These are phyloP conservation scores for Leucophenga maculata DNA, from an alignment of 2,888 invertebrate genomes.

Conservation along the genomic window DNA sequence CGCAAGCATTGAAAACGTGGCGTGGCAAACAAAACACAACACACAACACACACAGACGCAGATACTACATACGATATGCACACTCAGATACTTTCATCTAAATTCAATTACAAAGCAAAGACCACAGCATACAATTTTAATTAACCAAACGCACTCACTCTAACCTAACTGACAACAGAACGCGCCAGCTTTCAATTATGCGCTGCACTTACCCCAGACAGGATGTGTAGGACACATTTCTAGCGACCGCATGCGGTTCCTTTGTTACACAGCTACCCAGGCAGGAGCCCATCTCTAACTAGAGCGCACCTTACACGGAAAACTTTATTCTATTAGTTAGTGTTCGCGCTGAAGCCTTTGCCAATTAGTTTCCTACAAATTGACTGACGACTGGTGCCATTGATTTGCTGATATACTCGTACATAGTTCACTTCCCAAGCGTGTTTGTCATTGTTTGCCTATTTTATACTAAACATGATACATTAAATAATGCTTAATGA, in stretches of 20 bases:
- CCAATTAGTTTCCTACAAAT: slow-evolving; percentile 9
- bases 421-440: neutral
- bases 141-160: slow-evolving; percentile 41
- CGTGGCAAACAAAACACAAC: neutral
- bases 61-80: too few species aligned
- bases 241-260: slow-evolving; percentile 33
- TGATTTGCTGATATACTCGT: too few species aligned
- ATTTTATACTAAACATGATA: neutral
- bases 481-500: slow-evolving; percentile 17
- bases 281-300: slow-evolving; percentile 56
- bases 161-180: slow-evolving; percentile 35
- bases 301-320: neutral
- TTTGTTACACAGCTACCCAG: slow-evolving; percentile 54
- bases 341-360: slow-evolving; percentile 15
- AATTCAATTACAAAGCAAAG: slow-evolving; percentile 28
- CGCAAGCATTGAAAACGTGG: too few species aligned
- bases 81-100: neutral
- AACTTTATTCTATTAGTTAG: slow-evolving; percentile 23
- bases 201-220: slow-evolving; percentile 16
- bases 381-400: neutral
- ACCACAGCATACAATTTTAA: slow-evolving; percentile 55
- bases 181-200: slow-evolving; percentile 8
- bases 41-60: too few species aligned
- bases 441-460: slow-evolving; percentile 28
- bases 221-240: slow-evolving; percentile 39